phyloP scores from a whole-genome alignment of 2,888 invertebrate genomes.

The Abrostola tripartita region DNA sequence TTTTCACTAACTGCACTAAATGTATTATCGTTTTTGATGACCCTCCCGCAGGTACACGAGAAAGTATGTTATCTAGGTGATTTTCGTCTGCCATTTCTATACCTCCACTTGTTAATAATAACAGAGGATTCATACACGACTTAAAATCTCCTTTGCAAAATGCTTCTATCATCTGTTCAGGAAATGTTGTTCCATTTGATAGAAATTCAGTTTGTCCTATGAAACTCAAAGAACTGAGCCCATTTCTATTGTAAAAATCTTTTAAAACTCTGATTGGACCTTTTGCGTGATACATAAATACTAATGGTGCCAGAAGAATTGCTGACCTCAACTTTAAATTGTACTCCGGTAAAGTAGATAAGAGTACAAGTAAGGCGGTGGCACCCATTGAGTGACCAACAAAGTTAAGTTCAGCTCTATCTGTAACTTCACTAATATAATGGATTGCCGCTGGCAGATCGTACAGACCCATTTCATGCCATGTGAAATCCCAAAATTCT shows the following conservation, averaged over 20 bases:
- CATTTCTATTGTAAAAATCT: slow-evolving; percentile 51
- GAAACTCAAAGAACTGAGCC: slow-evolving; percentile 45
- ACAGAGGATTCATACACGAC: slow-evolving; percentile 61
- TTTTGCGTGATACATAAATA: slow-evolving; percentile 65
- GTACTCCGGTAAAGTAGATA: slow-evolving; percentile 62
- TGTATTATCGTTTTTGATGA: slow-evolving; percentile 68
- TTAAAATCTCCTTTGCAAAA: slow-evolving; percentile 59
- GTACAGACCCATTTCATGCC: slow-evolving; percentile 71
- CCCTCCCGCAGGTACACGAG: slow-evolving; percentile 57
- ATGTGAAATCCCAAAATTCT: slow-evolving; percentile 71
- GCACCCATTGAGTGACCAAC: slow-evolving; percentile 71
- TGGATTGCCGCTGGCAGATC: slow-evolving; percentile 67
- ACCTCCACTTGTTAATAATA: slow-evolving; percentile 64
- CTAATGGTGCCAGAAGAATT: slow-evolving; percentile 66
- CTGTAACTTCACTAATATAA: slow-evolving; percentile 58
- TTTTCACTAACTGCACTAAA: slow-evolving; percentile 67
- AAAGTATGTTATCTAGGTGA: slow-evolving; percentile 45
- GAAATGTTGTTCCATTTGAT: slow-evolving; percentile 40
- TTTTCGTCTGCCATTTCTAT: slow-evolving; percentile 38
- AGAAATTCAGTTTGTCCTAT: slow-evolving; percentile 59
- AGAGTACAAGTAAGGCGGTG: slow-evolving; percentile 65
- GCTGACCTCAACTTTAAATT: slow-evolving; percentile 63
- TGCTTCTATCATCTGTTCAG: slow-evolving; percentile 52
- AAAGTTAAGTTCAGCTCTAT: slow-evolving; percentile 57
- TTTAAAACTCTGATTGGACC: slow-evolving; percentile 65